Conservation (phyloP, 2,797 vertebrate genomes). For the Chromis chromis region DNA sequence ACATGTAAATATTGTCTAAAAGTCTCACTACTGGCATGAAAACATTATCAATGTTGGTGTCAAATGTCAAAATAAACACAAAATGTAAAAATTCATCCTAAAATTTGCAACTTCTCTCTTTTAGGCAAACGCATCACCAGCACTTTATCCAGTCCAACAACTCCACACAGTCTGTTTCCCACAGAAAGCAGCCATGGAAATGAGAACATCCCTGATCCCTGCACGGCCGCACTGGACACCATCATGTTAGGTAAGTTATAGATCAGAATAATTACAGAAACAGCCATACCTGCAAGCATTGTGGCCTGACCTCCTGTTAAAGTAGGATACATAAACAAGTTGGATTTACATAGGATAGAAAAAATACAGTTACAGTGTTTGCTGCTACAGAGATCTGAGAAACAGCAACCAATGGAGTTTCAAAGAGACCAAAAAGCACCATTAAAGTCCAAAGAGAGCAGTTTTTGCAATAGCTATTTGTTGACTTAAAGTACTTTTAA, state of each 20-base stretch:
- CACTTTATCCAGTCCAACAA: constrained; percentile 40
- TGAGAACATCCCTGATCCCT: constrained; percentile 83
- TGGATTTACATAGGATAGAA: too few species aligned
- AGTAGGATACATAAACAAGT: too few species aligned
- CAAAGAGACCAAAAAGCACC: neutral
- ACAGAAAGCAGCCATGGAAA: constrained; percentile 50
- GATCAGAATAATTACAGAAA: neutral
- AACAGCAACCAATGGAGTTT: neutral
- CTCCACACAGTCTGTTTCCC: constrained; percentile 48
- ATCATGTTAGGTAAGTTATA: constrained; percentile 88
- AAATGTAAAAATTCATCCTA: neutral
- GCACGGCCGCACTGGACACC: constrained; percentile 87
- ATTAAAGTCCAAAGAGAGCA: neutral
- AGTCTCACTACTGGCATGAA: neutral
- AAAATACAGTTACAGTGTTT: neutral
- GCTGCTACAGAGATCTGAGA: neutral
- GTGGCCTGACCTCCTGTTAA: too few species aligned
- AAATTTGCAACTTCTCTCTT: constrained; percentile 21
- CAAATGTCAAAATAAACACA: neutral
- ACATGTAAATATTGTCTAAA: neutral
- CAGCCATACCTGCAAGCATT: too few species aligned
- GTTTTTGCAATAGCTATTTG: neutral
- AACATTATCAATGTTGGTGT: neutral
- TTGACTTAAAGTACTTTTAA: neutral
- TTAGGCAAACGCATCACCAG: constrained; percentile 77